These are phyloP conservation scores for Ips typographus DNA, from an alignment of 1,140 invertebrate genomes.

Conservation along the genomic window DNA sequence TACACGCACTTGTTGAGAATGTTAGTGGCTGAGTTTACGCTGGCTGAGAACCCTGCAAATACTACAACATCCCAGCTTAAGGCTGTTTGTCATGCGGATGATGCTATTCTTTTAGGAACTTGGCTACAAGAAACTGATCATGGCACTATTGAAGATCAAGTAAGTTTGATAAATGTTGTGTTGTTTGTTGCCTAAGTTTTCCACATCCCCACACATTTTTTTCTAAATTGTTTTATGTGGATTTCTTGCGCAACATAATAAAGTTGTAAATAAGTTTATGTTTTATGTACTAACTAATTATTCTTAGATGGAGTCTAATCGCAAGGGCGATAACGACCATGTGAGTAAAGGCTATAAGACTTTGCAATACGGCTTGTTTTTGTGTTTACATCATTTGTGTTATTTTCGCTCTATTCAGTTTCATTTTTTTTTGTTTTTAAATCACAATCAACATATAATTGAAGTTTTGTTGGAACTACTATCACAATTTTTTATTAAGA, in stretches of 20 bases:
- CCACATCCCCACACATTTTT: not conserved
- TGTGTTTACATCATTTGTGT: not conserved
- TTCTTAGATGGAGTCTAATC: slow-evolving; percentile 73
- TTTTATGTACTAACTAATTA: slow-evolving; percentile 35
- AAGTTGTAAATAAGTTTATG: not conserved
- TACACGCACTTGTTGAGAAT: slow-evolving; percentile 86
- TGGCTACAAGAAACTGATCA: slow-evolving; percentile 96
- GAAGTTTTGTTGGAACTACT: not conserved
- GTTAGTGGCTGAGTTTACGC: slow-evolving; percentile 95
- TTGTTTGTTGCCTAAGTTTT: not conserved
- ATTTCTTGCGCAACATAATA: not conserved
- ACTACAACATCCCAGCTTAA: slow-evolving; percentile 89
- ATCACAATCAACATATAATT: no score
- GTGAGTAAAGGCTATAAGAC: slow-evolving; percentile 58
- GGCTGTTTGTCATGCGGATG: slow-evolving; percentile 86
- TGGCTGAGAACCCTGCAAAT: slow-evolving; percentile 92
- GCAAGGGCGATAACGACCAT: slow-evolving; percentile 71
- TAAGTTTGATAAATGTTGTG: slow-evolving; percentile 50
- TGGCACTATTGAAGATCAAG: slow-evolving; percentile 96
- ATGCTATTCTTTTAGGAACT: slow-evolving; percentile 83
- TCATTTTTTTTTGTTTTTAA: no score
- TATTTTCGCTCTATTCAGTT: not conserved
- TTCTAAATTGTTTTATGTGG: slow-evolving; percentile 24
- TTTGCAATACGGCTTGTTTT: not conserved
- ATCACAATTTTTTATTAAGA: no score